Evolutionary conservation across 2,797 vertebrate species (phyloP).

Genomic region (Channallabes apus): DNA sequence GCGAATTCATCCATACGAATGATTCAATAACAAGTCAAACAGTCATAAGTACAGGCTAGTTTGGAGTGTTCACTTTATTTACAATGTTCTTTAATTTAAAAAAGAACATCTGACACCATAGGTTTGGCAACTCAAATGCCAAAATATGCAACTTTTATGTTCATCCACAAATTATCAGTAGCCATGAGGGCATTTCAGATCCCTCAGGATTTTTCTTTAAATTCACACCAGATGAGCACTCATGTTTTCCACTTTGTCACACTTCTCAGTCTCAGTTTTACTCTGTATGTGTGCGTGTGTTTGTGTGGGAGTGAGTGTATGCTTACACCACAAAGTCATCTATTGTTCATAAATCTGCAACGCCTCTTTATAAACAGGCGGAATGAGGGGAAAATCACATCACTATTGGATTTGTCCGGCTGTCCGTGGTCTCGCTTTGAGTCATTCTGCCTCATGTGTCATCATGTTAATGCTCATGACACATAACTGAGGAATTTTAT

Average conservation of each 20-base stretch:
- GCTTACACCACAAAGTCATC: constrained; percentile 54
- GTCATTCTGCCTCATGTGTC: background rate
- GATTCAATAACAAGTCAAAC: background rate
- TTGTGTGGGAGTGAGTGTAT: constrained; percentile 22
- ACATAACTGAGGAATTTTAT: constrained; percentile 21
- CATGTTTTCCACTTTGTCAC: constrained; percentile 2
- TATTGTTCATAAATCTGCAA: constrained; percentile 56
- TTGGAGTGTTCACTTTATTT: background rate
- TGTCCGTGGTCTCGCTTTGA: background rate
- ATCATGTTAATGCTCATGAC: constrained; percentile 25
- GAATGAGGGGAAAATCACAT: constrained; percentile 42
- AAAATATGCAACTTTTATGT: too few relatives aligned
- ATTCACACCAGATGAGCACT: background rate
- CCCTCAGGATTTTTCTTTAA: background rate
- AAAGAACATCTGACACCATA: background rate
- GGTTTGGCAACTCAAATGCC: background rate
- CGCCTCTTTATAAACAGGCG: constrained; percentile 50
- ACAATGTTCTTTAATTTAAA: background rate
- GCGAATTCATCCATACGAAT: background rate
- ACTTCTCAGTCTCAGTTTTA: background rate
- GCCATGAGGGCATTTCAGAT: background rate
- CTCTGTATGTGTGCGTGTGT: constrained; percentile 10
- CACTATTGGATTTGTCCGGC: constrained; percentile 43
- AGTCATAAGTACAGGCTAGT: background rate
- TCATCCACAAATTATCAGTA: background rate